These are phyloP conservation scores for Etia nguti DNA, from an alignment of 2,113 vertebrate genomes.

Conservation along the genomic window DNA sequence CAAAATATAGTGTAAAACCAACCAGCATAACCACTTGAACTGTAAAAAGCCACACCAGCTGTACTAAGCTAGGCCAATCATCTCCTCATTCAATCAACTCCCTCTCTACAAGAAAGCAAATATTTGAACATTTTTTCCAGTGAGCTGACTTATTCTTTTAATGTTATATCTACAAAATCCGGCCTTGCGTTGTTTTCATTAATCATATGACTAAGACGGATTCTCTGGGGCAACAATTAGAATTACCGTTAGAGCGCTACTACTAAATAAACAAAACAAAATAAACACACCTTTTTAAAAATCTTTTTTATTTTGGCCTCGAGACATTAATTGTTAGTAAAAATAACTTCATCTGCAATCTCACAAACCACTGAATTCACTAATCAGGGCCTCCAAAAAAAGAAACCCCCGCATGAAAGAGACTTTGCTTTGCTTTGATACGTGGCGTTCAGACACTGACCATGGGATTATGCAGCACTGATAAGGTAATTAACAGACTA, in stretches of 20 bases:
- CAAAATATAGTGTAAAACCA: not conserved
- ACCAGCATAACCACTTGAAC: not conserved
- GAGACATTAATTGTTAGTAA: constrained; percentile 2
- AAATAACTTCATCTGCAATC: constrained; percentile 25
- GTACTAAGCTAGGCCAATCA: not conserved
- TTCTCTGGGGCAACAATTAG: constrained; percentile 34
- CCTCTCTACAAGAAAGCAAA: not conserved
- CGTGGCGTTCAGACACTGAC: constrained; percentile 53
- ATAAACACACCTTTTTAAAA: not conserved
- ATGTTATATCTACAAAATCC: not conserved
- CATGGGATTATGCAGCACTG: constrained; percentile 59
- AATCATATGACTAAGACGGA: not conserved
- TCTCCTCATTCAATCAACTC: not conserved
- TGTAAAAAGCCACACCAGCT: not conserved
- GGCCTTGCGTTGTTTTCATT: not conserved
- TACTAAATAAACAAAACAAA: constrained; percentile 13
- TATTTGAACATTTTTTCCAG: not conserved
- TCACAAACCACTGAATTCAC: constrained; percentile 21
- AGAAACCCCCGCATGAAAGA: constrained; percentile 49
- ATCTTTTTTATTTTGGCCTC: not conserved
- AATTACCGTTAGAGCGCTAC: not conserved
- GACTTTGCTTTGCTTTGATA: constrained; percentile 52
- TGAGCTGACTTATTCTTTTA: not conserved
- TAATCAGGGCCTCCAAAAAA: constrained; percentile 16
- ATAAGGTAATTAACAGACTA: constrained; percentile 72